phyloP scores from a whole-genome alignment of 2,888 invertebrate genomes.

The Euplagia quadripunctaria region DNA sequence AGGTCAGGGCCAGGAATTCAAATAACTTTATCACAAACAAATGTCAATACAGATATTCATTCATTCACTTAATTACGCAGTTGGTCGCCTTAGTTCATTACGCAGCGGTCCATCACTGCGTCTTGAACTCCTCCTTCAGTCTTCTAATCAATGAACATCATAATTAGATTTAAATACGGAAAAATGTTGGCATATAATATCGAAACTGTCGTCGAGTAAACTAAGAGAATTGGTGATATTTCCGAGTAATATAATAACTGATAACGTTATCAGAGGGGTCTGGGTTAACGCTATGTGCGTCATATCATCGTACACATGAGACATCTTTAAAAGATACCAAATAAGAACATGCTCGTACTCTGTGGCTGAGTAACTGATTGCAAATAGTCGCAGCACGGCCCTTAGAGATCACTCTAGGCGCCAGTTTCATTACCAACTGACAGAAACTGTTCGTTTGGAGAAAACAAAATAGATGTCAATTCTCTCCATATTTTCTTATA shows the following conservation, averaged over 20 bases:
- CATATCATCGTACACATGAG: slow-evolving; percentile 15
- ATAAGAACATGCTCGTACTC: not conserved
- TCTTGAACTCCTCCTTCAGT: too few relatives aligned
- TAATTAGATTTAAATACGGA: too few relatives aligned
- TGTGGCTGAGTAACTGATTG: not conserved
- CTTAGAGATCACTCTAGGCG: not conserved
- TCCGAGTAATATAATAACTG: slow-evolving; percentile 61
- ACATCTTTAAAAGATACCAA: not conserved
- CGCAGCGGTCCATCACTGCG: too few relatives aligned
- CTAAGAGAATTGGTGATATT: slow-evolving; percentile 30
- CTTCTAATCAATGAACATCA: too few relatives aligned
- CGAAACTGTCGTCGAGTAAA: not conserved
- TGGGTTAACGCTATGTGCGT: slow-evolving; percentile 52
- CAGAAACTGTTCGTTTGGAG: not conserved
- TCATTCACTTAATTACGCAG: too few relatives aligned
- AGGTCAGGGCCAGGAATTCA: too few relatives aligned
- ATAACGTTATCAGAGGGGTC: slow-evolving; percentile 59
- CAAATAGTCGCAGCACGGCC: not conserved
- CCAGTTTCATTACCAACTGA: not conserved
- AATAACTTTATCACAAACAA: too few relatives aligned
- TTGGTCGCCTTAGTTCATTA: too few relatives aligned
- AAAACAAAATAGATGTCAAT: not conserved
- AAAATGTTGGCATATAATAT: not conserved
- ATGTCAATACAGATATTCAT: too few relatives aligned
- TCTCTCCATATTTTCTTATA: not conserved